Percentiles rank a stretch among this genome's conserved stretches.
phyloP scores from a whole-genome alignment of 2,888 invertebrate genomes.

The Troides aeacus region DNA sequence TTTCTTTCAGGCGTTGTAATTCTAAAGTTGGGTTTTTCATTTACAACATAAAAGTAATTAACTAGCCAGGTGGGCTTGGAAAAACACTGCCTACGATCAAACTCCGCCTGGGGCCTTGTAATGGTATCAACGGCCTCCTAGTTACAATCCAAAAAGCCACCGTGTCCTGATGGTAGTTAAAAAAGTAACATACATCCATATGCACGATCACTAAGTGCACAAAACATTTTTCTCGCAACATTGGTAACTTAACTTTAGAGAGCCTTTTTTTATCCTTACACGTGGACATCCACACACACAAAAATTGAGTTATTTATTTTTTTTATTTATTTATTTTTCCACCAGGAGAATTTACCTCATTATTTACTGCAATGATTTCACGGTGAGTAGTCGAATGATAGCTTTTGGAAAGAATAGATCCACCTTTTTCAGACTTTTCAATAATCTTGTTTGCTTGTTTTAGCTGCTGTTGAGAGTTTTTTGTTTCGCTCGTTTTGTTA shows the following conservation, averaged over 20 bases:
- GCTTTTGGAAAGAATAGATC: slow-evolving; percentile 38
- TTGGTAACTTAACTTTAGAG: background rate
- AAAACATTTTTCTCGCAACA: too few species aligned
- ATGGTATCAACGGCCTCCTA: too few species aligned
- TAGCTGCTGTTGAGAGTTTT: slow-evolving; percentile 38
- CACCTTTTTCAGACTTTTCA: slow-evolving; percentile 47
- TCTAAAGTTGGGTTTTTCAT: too few species aligned
- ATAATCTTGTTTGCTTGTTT: slow-evolving; percentile 45
- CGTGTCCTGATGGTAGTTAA: too few species aligned
- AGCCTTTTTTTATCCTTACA: background rate
- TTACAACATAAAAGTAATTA: too few species aligned
- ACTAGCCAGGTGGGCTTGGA: too few species aligned
- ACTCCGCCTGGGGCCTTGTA: too few species aligned
- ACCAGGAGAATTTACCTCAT: slow-evolving; percentile 43
- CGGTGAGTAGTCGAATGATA: slow-evolving; percentile 40
- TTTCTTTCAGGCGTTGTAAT: too few species aligned
- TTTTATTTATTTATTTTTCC: background rate
- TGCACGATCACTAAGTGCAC: too few species aligned
- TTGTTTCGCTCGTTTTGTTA: slow-evolving; percentile 54
- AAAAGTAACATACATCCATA: too few species aligned
- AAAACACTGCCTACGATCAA: too few species aligned
- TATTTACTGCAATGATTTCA: slow-evolving; percentile 42
- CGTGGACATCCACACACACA: background rate
- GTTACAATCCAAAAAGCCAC: too few species aligned
- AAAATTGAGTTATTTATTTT: background rate